Evolutionary conservation across 92 coral and sea anemone genomes (phyloP), one percentile per base, ranked within the genome.

Genomic region (Porites divaricata): DNA sequence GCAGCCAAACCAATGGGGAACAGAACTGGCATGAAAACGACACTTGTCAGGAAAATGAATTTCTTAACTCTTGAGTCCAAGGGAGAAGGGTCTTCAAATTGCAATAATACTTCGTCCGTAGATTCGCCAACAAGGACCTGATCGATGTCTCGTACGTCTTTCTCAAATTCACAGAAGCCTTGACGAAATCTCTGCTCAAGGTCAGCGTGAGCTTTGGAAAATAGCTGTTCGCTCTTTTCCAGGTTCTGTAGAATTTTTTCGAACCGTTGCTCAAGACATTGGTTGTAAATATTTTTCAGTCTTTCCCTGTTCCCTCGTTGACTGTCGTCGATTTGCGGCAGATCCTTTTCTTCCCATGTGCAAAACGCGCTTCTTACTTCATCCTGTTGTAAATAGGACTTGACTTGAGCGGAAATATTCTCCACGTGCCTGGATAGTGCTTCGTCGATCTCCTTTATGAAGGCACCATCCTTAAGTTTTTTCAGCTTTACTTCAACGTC

Each of bases 81-180:
- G 49, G 66, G 64, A 63, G n/a, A 57, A 12, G 2, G 17, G 6
- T 35, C 45, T 35, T 35, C 45, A 35, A 35, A 35, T 35, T 35
- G 0, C 59, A 54, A 15, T 17, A 9, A 2, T 41, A 13, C 35
- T n/a, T 77, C 70, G 1, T 77, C 81, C 25, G 6, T 8, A 7
- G 68, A 10, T 6, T n/a, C 25, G n/a, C 81, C 81, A 1, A 59
- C 28, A 25, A 77, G 81, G 0, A 63, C 58, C 14, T 51, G 81
- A 45, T 77, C 81, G 28, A 77, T 77, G 2, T 35, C 68, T 19
- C 70, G 81, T 16, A 77, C 35, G 53, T 77, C 81, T 41, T 49
- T 77, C 70, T 77, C 81, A 35, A 77, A n/a, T 17, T 77, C 81
- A 11, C 19, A 49, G 81, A 77, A 77, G 2, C 70, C 56, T 62